These are phyloP conservation scores for Zygogramma bicolorata DNA, from an alignment of 2,888 invertebrate genomes.

Conservation along the genomic window DNA sequence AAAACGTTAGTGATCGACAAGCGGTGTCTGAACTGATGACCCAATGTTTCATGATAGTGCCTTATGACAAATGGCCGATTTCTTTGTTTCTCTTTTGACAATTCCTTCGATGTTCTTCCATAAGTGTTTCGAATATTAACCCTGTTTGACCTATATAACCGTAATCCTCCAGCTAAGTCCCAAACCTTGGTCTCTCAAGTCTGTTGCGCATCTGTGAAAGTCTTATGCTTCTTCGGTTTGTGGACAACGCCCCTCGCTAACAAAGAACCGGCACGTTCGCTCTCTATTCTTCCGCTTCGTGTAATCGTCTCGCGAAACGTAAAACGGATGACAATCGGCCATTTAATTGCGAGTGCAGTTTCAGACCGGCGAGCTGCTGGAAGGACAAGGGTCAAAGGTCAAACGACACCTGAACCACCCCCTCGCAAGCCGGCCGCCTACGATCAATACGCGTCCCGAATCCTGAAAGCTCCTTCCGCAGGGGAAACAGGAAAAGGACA, in stretches of 20 bases:
- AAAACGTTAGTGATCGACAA: no score
- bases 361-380: neutral
- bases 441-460: conserved; percentile 7
- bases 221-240: neutral
- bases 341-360: neutral
- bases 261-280: neutral
- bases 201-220: neutral
- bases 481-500: neutral
- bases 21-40: no score
- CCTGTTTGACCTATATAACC: no score
- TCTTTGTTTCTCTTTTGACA: no score
- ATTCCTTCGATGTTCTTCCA: no score
- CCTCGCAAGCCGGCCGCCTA: neutral
- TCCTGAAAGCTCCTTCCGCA: conserved; percentile 7
- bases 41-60: no score
- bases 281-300: neutral
- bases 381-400: neutral
- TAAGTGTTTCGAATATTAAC: no score
- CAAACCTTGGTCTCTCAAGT: no score
- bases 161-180: no score
- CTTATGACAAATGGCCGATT: no score
- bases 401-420: neutral
- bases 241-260: neutral
- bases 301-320: neutral
- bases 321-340: neutral